Base-by-base conservation (phyloP, 2,888 invertebrate species). In the Ormyrus thymus region DNA sequence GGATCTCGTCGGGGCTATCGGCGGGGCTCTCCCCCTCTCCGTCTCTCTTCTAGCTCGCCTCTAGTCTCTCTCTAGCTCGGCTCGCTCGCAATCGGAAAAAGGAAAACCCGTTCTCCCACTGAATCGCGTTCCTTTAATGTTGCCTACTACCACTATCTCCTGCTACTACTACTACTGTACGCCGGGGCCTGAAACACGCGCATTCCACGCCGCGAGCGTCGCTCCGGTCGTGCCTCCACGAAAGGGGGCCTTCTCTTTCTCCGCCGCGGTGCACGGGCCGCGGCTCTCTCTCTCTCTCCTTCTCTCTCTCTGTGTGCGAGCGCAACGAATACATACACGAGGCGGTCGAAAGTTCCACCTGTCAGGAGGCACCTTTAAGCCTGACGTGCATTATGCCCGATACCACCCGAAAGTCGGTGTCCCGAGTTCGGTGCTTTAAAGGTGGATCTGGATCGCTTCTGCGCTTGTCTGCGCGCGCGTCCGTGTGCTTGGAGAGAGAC, bases 311-410 rank as follows among this genome's bases (percentile, higher is more conserved):
- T 9, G 50, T 15, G 13, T 6, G 8, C 0, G 56, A 64, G 7
- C 4, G 29, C 13, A 13, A 61, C 50, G 50, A n/a, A 7, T 9
- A 45, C 11, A 15, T 62, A 51, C 48, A 11, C 48, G 73, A 76
- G 84, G 84, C 84, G 29, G 82, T 81, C 84, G 83, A 81, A 82
- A 86, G 86, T 85, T 86, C 87, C 86, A 87, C 87, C 87, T 87
- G 87, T 86, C 86, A 85, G 84, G 85, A 77, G 59, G 65, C 65
- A 48, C 62, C 29, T 29, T 29, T 29, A 29, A 29, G 29, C 29
- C 29, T 48, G 5, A 58, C 53, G 51, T 1, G 51, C 55, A 3
- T 29, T 29, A 29, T 29, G 29, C 29, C 48, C 5, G 64, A 4
- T 29, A 62, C 15, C 29, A 61, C n/a, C 66, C 69, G 53, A 75